phyloP scores from a whole-genome alignment of 2,113 vertebrate species.

The Ceyx cyanopectus region DNA sequence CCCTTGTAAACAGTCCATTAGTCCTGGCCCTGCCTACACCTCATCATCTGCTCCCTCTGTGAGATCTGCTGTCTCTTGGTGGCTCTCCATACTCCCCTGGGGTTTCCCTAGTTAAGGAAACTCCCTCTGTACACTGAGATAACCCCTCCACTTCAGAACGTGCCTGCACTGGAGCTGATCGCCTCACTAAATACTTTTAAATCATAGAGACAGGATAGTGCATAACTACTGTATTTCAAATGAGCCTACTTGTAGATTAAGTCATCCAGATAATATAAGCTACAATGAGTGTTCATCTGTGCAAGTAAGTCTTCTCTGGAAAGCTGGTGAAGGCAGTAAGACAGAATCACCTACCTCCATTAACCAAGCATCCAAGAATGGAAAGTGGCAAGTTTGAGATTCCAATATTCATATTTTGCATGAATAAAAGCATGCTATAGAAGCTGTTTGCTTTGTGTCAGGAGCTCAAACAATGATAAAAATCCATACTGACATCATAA shows the following conservation, averaged over 20 bases:
- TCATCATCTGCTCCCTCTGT: background rate
- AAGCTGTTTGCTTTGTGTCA: conserved; percentile 71
- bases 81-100: background rate
- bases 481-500: conserved; percentile 69
- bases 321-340: background rate
- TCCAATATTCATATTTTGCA: conserved; percentile 4
- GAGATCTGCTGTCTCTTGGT: background rate
- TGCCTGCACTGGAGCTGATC: background rate
- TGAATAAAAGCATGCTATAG: conserved; percentile 37
- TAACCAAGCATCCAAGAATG: background rate
- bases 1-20: background rate
- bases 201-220: background rate
- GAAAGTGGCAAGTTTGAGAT: conserved; percentile 28
- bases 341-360: background rate
- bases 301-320: background rate
- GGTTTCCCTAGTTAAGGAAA: background rate
- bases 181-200: background rate
- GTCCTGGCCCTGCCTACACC: no score
- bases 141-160: background rate
- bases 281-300: background rate
- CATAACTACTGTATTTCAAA: background rate
- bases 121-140: rapidly evolving
- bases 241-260: background rate
- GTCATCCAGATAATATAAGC: background rate
- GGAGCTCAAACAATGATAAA: conserved; percentile 72